phyloP scores from a whole-genome alignment of 2,888 invertebrate species.

The Nomada ruficornis region DNA sequence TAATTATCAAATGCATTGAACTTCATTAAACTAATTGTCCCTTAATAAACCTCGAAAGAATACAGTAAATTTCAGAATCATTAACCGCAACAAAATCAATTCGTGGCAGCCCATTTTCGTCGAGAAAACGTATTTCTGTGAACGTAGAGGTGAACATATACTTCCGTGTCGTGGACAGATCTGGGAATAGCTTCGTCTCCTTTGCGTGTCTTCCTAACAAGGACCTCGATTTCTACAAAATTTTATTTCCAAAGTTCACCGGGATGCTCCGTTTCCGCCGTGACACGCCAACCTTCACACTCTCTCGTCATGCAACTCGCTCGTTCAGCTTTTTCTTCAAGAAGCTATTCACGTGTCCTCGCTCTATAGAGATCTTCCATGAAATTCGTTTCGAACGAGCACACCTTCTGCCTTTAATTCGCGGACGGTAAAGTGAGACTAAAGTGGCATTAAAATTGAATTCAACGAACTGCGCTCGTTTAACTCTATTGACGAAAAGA shows the following conservation, averaged over 20 bases:
- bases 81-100: too few species aligned
- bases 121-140: not conserved
- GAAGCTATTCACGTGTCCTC: conserved; percentile 37
- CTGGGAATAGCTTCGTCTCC: not conserved
- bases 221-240: conserved; percentile 19
- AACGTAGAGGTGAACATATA: not conserved
- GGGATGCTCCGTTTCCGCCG: conserved; percentile 22
- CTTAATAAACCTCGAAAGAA: too few species aligned
- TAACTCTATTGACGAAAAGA: not conserved
- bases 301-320: conserved; percentile 21
- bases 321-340: conserved; percentile 21
- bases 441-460: not conserved
- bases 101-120: not conserved
- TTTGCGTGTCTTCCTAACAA: not conserved
- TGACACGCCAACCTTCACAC: conserved; percentile 29
- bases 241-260: conserved; percentile 21
- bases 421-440: not conserved
- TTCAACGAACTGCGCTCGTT: not conserved
- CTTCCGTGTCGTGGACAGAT: not conserved
- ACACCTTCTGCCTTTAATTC: conserved; percentile 1
- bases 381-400: conserved; percentile 7
- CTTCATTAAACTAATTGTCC: too few species aligned
- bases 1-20: too few species aligned
- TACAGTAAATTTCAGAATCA: too few species aligned
- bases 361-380: not conserved